Base-by-base conservation (phyloP, 2,888 invertebrate genomes). In the Machimus atricapillus region DNA sequence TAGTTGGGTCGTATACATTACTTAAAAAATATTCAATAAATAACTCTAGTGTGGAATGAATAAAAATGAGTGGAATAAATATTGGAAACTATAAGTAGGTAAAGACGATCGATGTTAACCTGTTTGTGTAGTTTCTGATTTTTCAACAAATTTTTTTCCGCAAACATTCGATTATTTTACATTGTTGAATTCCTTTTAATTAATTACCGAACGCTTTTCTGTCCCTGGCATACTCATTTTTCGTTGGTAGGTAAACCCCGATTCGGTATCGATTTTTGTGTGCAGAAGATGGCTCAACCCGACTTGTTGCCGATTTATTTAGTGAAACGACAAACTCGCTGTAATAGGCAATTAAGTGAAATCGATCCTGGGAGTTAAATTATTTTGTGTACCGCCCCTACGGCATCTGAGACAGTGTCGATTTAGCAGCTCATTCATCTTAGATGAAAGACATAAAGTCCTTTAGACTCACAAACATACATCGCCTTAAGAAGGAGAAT, bases 321-420 rank as follows among this genome's bases (percentile, higher is more conserved):
- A 46, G 43, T 16, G 14, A 46, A 46, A 46, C 52, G 52, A 52
- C 52, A 52, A 52, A n/a, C n/a, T 7, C 52, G 1, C 34, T 56
- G 40, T 81, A 56, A 81, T 56, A 58, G 81, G 27, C 81, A 81
- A 81, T 81, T 81, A 81, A 81, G 31, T 81, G 34, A 34, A 81
- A 81, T 81, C 81, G 56, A 81, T 56, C 31, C 56, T 8, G 19
- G 23, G 81, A 31, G 31, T 81, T 81, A 46, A 81, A 27, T 56
- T 81, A 56, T 56, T 81, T 52, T 12, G 14, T 34, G 31, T 43
- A 43, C 43, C 56, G 19, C 34, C 56, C 16, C 52, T 9, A 9
- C 31, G 34, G 31, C 56, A n/a, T 56, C n/a, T 8, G 27, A 23
- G 4, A 6, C 19, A 27, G 27, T 79, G 79, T 46, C 79, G n/a